Percentiles rank a stretch among this genome's conserved stretches.
Evolutionary conservation across 1,140 invertebrate genomes (phyloP).

Genomic region (Zaprionus africanus): DNA sequence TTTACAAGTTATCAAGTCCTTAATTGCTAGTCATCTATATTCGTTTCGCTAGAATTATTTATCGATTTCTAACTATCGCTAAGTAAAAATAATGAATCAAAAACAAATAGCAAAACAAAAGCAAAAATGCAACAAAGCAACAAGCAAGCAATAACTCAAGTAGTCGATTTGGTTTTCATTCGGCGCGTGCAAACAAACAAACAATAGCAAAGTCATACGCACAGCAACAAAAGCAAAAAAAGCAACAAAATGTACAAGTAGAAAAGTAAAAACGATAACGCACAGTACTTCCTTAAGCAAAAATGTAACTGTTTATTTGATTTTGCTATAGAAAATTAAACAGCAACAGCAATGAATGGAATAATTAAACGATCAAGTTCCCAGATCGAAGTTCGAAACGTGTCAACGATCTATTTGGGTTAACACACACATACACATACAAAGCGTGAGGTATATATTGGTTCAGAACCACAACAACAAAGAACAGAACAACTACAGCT

Average conservation of each 20-base stretch:
- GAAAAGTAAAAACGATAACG: slow-evolving; percentile 29
- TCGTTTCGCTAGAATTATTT: slow-evolving; percentile 32
- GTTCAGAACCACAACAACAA: slow-evolving; percentile 35
- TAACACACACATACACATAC: slow-evolving; percentile 12
- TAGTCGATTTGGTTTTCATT: slow-evolving; percentile 83
- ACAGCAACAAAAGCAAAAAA: slow-evolving; percentile 43
- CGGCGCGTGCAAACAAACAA: slow-evolving; percentile 65
- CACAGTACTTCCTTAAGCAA: slow-evolving; percentile 55
- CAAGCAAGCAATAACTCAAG: slow-evolving; percentile 39
- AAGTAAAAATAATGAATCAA: slow-evolving; percentile 12
- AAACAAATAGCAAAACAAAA: slow-evolving; percentile 22
- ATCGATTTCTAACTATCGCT: slow-evolving; percentile 20
- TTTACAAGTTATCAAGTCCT: not conserved
- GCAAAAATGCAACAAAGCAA: slow-evolving; percentile 14
- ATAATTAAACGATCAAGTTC: not conserved
- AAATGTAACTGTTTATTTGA: slow-evolving; percentile 59
- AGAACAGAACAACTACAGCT: slow-evolving; percentile 25
- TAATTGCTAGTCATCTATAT: slow-evolving; percentile 22
- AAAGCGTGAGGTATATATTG: not conserved
- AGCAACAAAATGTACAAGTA: slow-evolving; percentile 21
- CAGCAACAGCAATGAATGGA: slow-evolving; percentile 33
- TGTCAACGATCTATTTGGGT: slow-evolving; percentile 52
- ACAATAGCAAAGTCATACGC: slow-evolving; percentile 60
- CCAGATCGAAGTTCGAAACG: slow-evolving; percentile 30
- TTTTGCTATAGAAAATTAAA: slow-evolving; percentile 74